Percentiles rank a stretch among this genome's conserved stretches.
phyloP scores from a whole-genome alignment of 2,113 vertebrate species.

The Holacanthus passer region DNA sequence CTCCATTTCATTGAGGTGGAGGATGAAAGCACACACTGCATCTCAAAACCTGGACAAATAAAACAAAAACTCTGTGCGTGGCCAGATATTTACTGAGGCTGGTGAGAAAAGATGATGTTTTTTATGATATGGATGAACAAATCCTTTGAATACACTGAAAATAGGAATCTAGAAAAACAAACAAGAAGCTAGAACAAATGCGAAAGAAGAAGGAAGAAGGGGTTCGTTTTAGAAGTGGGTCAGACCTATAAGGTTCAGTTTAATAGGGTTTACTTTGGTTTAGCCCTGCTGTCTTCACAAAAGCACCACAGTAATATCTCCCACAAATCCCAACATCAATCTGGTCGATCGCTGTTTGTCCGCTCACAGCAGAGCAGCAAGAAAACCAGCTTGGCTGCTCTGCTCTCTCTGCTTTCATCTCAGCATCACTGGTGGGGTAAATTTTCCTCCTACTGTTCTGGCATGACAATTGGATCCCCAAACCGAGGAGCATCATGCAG shows the following conservation, averaged over 20 bases:
- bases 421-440: conserved; percentile 44
- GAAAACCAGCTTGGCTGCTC: conserved; percentile 24
- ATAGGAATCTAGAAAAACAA: neutral
- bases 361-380: conserved; percentile 34
- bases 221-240: neutral
- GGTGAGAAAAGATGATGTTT: neutral
- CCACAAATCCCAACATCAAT: conserved; percentile 49
- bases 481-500: conserved; percentile 35
- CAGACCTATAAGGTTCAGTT: neutral
- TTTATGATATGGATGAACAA: neutral
- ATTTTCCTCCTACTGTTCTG: conserved; percentile 58
- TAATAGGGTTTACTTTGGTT: conserved; percentile 8
- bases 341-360: conserved; percentile 38
- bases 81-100: neutral
- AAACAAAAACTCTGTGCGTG: neutral
- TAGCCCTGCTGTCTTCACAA: conserved; percentile 11
- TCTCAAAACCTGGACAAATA: neutral
- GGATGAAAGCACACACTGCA: neutral
- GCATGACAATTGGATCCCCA: conserved; percentile 51
- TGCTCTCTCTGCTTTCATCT: conserved; percentile 54
- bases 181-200: neutral
- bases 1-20: neutral
- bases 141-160: neutral
- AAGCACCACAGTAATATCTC: conserved; percentile 30
- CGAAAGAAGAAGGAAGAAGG: neutral